A percentile compares a stretch with the other conserved stretches of the same genome.
phyloP scores from a whole-genome alignment of 2,113 vertebrate genomes.

The Ctenodactylus gundi region DNA sequence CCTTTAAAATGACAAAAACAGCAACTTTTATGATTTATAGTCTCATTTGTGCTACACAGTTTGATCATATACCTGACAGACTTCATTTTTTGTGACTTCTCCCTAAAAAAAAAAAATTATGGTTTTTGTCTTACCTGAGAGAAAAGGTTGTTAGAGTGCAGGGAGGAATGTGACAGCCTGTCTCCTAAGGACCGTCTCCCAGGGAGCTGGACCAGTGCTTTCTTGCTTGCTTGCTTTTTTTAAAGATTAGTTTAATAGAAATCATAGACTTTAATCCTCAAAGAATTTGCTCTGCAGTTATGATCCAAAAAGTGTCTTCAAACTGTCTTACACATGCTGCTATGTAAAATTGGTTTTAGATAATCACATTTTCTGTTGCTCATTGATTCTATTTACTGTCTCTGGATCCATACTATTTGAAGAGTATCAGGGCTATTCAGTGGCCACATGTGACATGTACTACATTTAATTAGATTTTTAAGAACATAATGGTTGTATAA shows the following conservation, averaged over 20 bases:
- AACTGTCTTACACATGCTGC: not conserved
- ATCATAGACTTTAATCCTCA: not conserved
- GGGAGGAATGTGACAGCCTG: constrained; percentile 47
- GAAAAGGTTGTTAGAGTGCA: constrained; percentile 59
- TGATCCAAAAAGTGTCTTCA: constrained; percentile 1
- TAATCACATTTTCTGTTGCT: constrained; percentile 22
- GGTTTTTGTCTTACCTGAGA: constrained; percentile 51
- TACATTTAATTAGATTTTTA: constrained; percentile 35
- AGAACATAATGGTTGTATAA: constrained; percentile 3
- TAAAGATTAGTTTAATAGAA: not conserved
- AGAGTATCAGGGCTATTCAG: not conserved
- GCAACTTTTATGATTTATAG: constrained; percentile 70
- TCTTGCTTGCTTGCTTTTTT: not conserved
- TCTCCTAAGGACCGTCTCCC: constrained; percentile 57
- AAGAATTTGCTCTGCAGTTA: constrained; percentile 24
- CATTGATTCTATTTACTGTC: constrained; percentile 13
- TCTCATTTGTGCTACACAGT: constrained; percentile 71
- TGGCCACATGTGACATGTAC: not conserved
- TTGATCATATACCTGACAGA: constrained; percentile 71
- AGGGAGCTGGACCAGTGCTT: not conserved
- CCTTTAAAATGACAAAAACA: constrained; percentile 78
- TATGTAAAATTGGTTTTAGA: constrained; percentile 39
- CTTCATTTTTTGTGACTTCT: constrained; percentile 64
- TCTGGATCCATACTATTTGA: not conserved
- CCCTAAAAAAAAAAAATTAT: constrained; percentile 72